Conservation (phyloP, 2,113 vertebrate genomes). For the Anhinga anhinga region DNA sequence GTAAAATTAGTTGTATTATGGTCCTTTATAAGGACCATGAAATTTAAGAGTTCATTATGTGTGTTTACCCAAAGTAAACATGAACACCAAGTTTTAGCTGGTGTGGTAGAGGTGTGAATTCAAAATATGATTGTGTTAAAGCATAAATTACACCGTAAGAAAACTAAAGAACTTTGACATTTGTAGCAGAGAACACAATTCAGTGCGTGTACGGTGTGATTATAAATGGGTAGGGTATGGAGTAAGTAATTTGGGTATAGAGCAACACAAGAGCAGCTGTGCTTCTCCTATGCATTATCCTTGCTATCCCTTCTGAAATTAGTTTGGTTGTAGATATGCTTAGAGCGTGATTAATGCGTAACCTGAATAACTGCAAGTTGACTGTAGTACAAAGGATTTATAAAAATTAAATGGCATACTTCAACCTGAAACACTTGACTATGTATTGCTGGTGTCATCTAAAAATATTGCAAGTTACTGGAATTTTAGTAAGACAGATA, state of each 20-base stretch:
- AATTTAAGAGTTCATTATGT: neutral
- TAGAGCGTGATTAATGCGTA: neutral
- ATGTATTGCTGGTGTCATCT: neutral
- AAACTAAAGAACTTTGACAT: neutral
- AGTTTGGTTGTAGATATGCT: fast-evolving
- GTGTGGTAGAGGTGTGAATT: neutral
- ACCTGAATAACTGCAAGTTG: neutral
- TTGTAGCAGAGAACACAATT: neutral
- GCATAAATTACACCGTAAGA: neutral
- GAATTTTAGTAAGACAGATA: neutral
- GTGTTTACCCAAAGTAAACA: neutral
- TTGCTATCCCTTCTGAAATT: neutral
- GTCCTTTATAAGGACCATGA: neutral
- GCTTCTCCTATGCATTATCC: neutral
- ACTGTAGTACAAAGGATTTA: neutral
- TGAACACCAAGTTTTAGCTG: neutral
- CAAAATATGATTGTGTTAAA: neutral
- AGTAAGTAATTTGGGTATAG: neutral
- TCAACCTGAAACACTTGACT: neutral
- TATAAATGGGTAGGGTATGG: neutral
- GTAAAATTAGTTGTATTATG: neutral
- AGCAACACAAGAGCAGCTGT: neutral
- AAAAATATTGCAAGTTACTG: neutral
- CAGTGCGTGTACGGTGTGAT: neutral
- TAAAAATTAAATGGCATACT: neutral